These are phyloP conservation scores for Scomber scombrus DNA, from an alignment of 2,113 vertebrate genomes.

Conservation along the genomic window DNA sequence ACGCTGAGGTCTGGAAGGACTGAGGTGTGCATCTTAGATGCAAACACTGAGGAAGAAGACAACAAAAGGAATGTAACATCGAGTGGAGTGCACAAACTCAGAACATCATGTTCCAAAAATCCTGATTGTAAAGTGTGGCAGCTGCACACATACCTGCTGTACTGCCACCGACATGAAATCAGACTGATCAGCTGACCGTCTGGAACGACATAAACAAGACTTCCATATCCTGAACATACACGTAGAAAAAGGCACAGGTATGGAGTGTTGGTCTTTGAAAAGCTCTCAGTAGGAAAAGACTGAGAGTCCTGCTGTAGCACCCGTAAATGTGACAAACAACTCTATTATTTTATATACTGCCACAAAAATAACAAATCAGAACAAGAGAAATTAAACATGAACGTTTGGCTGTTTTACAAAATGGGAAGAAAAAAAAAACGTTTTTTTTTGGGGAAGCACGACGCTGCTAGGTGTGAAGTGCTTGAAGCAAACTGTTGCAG, in stretches of 20 bases:
- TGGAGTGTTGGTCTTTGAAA: constrained; percentile 81
- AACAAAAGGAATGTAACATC: constrained; percentile 78
- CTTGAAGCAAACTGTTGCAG: constrained; percentile 60
- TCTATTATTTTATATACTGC: constrained; percentile 61
- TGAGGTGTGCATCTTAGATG: constrained; percentile 57
- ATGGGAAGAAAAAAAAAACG: constrained; percentile 53
- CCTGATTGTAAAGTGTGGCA: constrained; percentile 69
- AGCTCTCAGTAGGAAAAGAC: constrained; percentile 62
- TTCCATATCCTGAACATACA: constrained; percentile 76
- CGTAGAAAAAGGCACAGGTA: constrained; percentile 85
- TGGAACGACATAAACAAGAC: constrained; percentile 53
- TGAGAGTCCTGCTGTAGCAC: constrained; percentile 80
- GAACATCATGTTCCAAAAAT: constrained; percentile 55
- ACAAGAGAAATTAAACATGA: constrained; percentile 36
- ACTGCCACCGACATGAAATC: constrained; percentile 32
- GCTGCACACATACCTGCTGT: constrained; percentile 23
- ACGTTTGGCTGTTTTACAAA: constrained; percentile 55
- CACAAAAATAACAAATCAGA: constrained; percentile 38
- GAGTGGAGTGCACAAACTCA: constrained; percentile 53
- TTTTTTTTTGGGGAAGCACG: constrained; percentile 52
- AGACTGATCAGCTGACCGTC: constrained; percentile 35
- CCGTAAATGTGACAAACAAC: constrained; percentile 71
- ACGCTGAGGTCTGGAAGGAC: constrained; percentile 41
- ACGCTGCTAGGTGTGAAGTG: constrained; percentile 68
- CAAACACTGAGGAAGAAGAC: constrained; percentile 53